Base-by-base conservation (phyloP, 2,113 vertebrate genomes). In the Anarhynchus alexandrinus region DNA sequence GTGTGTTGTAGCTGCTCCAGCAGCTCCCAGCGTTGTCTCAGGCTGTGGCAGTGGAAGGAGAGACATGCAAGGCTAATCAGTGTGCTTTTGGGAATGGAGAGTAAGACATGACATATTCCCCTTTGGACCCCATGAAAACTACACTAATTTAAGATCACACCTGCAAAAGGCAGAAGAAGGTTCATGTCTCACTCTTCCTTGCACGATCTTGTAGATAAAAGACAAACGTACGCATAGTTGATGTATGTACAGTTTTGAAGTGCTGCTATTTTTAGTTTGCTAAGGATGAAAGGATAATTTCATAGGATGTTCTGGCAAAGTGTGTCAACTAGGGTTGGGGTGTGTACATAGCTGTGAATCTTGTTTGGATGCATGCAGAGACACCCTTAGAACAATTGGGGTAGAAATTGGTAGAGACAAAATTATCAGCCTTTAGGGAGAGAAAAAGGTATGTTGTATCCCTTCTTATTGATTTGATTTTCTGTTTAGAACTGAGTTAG, bases 181-280 rank as follows among this genome's bases (percentile, higher is more conserved):
- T 69, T 43, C 1, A 0, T 30, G 29, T 43, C 55, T 65, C 58
- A 1, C 4, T 15, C 25, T 45, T 82, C 23, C 27, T 43, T 42
- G 13, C 40, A 36, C 14, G 9, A 86, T 13, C 57, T 40, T 73
- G 32, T 16, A 66, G 49, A 20, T 42, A 52, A 55, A 47, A 70
- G 47, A 30, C 36, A 83, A 34, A 18, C 11, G 57, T 25, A 51
- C 55, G 7, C 14, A 8, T 0, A 20, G 34, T 3, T 76, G 32
- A 42, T 30, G 11, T 6, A 59, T 1, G 1, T 15, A 6, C 9
- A 20, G 3, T 8, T 61, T 77, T 82, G 17, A 30, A 36, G 20
- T 42, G 29, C 21, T 70, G 15, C 17, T 40, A 1, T 58, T 76
- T 87, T 49, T 58, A 26, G 6, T 42, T 69, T 65, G 22, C 19